A percentile compares a stretch with the other conserved stretches of the same genome.
Evolutionary conservation across 1,140 invertebrate genomes (phyloP).

Genomic region (Homalodisca vitripennis): DNA sequence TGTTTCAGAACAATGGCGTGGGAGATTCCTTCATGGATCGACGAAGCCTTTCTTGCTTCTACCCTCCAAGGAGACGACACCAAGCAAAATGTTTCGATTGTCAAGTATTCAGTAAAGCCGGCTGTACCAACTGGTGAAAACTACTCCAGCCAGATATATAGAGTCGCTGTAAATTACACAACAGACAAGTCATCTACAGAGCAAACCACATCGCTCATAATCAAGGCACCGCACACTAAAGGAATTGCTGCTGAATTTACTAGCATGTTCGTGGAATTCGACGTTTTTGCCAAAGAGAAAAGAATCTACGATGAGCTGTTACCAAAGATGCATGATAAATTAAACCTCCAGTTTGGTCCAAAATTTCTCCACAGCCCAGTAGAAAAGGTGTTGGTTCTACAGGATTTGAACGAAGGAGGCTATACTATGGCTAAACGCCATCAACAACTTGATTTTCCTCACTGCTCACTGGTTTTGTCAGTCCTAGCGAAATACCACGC

Average conservation of each 20-base stretch:
- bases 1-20: no score
- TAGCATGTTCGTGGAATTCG: conserved; percentile 47
- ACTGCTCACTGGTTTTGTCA: conserved; percentile 49
- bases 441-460: conserved; percentile 18
- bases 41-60: not conserved
- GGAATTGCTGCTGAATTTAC: conserved; percentile 44
- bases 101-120: not conserved
- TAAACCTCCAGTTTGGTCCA: conserved; percentile 44
- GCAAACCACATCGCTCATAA: conserved; percentile 47
- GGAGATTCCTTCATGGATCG: not conserved
- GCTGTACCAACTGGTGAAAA: conserved; percentile 53
- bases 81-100: not conserved
- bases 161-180: conserved; percentile 45
- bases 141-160: conserved; percentile 57
- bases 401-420: conserved; percentile 30
- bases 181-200: conserved; percentile 18
- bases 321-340: conserved; percentile 47
- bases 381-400: conserved; percentile 19
- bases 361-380: conserved; percentile 47
- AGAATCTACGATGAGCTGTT: conserved; percentile 45
- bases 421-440: conserved; percentile 23
- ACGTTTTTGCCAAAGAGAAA: conserved; percentile 49
- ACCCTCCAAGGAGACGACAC: not conserved
- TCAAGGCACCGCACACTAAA: conserved; percentile 49
- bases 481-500: conserved; percentile 58